Base-by-base conservation (phyloP, 2,888 invertebrate species). In the Drosophila algonquin region DNA sequence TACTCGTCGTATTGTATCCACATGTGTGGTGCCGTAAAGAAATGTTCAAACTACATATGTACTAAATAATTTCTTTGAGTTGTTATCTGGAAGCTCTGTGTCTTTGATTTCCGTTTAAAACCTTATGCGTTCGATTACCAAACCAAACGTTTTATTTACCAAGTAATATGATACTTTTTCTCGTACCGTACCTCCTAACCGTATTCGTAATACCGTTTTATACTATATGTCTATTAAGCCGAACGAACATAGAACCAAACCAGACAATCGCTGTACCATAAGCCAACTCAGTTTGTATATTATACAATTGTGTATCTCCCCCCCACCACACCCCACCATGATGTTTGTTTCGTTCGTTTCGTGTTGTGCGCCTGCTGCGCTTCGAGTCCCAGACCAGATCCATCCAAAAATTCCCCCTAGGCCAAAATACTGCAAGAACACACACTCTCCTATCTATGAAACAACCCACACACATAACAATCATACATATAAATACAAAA, bases 211-310 rank as follows among this genome's bases (percentile, higher is more conserved):
- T 35, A 18, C 32, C 70, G 70, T 68, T 68, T 69, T 69, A 62
- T 62, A 32, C 70, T 69, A 62, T 62, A 32, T 70, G 72, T 70
- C 48, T 69, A 60, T 70, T 57, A 68, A 58, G 69, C 45, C 70
- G 53, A 71, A 63, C 40, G 64, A 60, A 60, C 55, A 72, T 55
- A 56, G 70, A 76, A 68, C 65, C 40, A 6, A 40, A 67, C 69
- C 69, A 40, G 68, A 67, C 50, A 67, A 68, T 57, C 60, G 87
- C 85, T 81, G 81, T 81, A 81, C 73, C 74, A 84, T 82, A 75
- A 73, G 64, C 76, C 81, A 61, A 73, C 45, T 57, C 59, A 75
- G 51, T 65, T 79, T 87, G 85, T 87, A 79, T 63, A 74, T 81
- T 71, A 76, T 68, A 69, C 78, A 69, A 54, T 64, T 52, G 62